Evolutionary conservation across 2,797 vertebrate genomes (phyloP), one percentile per base, ranked within the genome.

Genomic region (Sebastes kiyomatsui): DNA sequence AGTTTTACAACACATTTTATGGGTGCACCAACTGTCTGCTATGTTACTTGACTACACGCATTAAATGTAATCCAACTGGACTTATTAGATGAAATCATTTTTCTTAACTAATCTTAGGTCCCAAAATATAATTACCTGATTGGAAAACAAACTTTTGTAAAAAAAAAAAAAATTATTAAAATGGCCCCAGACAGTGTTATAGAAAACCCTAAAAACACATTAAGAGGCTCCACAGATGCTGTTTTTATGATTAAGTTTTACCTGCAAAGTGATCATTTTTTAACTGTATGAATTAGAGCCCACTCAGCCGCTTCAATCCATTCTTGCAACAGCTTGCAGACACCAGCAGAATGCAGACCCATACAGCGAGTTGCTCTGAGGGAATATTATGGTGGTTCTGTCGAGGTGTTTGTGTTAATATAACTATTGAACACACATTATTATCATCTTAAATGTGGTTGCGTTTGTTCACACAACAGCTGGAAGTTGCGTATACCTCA

Each of bases 321-420:
- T 49, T 79, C 59, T 32, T 75, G 61, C 74, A 89, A 82, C 87
- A 91, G 88, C 87, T 91, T 89, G 84, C 70, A 87, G 72, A 83
- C 83, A 79, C 67, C 22, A 58, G 68, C 76, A 77, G 72, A 80
- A 66, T 75, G 58, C 77, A 65, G 66, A 75, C 35, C 65, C 32
- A 54, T 81, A 38, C 67, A 59, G 11, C 18, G 9, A 1, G 61
- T 65, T 25, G 16, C 72, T 77, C 71, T 30, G 7, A 56, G 72
- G 71, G 81, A 77, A 71, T 84, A 80, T 66, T 56, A 66, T 10
- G 55, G 66, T 35, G 35, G 52, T 67, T 84, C 79, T 72, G 49
- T 54, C 56, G 30, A 55, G 20, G 35, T 73, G 62, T 73, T 68
- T 80, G 64, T 67, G 58, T 73, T 77, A 60, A 58, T 69, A 54